Conservation (phyloP, 1,140 invertebrate genomes). For the Nebria ingens region DNA sequence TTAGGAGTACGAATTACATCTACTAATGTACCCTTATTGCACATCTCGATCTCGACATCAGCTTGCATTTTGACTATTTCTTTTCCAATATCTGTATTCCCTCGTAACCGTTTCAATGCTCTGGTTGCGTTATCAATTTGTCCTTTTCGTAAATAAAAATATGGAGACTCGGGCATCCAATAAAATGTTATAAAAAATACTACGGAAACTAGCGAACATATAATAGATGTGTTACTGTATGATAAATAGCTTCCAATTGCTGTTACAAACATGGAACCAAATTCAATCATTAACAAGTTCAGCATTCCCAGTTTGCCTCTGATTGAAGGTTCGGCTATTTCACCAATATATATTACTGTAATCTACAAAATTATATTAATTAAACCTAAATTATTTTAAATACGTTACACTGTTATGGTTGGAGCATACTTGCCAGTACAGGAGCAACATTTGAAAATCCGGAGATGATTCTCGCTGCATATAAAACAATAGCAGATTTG, state of each 20-base stretch:
- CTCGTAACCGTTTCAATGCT: neutral
- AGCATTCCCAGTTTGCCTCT: neutral
- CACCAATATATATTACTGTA: neutral
- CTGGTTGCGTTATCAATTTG: neutral
- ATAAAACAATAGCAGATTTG: neutral
- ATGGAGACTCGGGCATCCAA: neutral
- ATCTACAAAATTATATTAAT: slow-evolving; percentile 5
- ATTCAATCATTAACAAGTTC: neutral
- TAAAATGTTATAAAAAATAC: slow-evolving; percentile 5
- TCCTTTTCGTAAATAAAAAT: neutral
- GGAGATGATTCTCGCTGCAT: neutral
- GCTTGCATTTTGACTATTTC: neutral
- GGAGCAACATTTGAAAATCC: neutral
- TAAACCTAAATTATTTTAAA: too few relatives aligned
- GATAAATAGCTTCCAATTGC: neutral
- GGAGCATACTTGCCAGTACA: neutral
- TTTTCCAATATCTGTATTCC: neutral
- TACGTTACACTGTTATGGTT: too few relatives aligned
- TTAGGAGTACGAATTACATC: neutral
- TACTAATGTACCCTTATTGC: neutral
- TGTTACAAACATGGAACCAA: neutral
- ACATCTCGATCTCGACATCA: neutral
- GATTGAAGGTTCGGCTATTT: neutral
- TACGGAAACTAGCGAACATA: neutral
- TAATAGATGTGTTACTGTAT: neutral